A percentile compares a stretch with the other conserved stretches of the same genome.
Conservation (phyloP, 2,888 invertebrate species). For the Agrochola lota region DNA sequence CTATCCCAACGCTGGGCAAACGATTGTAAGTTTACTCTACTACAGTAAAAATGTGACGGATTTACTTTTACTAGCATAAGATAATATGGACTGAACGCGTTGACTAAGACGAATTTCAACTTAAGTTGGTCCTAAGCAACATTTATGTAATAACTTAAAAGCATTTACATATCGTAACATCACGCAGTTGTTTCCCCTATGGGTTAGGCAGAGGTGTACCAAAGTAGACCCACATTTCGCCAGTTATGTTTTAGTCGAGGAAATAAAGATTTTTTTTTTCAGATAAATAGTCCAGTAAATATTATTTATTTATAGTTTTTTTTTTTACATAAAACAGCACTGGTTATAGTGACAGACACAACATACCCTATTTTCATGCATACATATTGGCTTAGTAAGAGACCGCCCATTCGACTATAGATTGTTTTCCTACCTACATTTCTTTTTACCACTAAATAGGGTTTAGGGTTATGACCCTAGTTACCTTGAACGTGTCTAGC, state of each 20-base stretch:
- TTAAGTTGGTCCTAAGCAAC: constrained; percentile 15
- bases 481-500: constrained; percentile 5
- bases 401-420: constrained; percentile 37
- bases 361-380: constrained; percentile 74
- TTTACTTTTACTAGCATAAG: constrained; percentile 44
- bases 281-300: constrained; percentile 34
- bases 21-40: neutral
- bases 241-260: neutral
- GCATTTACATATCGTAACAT: neutral
- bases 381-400: constrained; percentile 82
- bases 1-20: constrained; percentile 14
- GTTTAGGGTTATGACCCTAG: neutral
- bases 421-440: constrained; percentile 34
- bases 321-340: constrained; percentile 14
- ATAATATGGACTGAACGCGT: constrained; percentile 27
- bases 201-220: neutral
- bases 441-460: neutral
- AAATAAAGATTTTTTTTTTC: constrained; percentile 17
- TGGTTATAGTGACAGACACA: constrained; percentile 66
- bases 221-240: neutral
- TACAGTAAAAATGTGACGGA: constrained; percentile 49
- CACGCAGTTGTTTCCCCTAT: neutral
- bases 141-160: neutral
- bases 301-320: constrained; percentile 14
- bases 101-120: neutral